phyloP scores from a whole-genome alignment of 2,888 invertebrate species.

The Macrosoma leucophasiata region DNA sequence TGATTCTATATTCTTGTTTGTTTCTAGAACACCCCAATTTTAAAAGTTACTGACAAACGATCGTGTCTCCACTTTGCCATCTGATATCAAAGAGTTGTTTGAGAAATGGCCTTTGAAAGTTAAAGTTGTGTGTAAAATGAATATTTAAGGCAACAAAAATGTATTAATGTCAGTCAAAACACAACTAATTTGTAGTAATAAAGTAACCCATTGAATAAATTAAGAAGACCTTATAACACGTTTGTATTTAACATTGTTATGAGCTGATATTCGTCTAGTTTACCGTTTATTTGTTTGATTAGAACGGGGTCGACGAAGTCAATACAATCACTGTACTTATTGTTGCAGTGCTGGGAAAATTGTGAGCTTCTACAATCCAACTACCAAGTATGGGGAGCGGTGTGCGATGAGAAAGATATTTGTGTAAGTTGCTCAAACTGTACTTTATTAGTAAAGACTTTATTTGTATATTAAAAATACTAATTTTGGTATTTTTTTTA shows the following conservation, averaged over 20 bases:
- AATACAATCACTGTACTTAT: slow-evolving; percentile 33
- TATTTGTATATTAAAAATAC: not conserved
- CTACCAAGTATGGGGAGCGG: slow-evolving; percentile 82
- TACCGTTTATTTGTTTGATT: slow-evolving; percentile 14
- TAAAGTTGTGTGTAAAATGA: slow-evolving; percentile 30
- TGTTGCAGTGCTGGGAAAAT: slow-evolving; percentile 86
- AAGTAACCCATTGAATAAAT: slow-evolving; percentile 16
- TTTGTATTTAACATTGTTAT: too few species aligned
- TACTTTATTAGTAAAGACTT: not conserved
- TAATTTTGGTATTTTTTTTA: slow-evolving; percentile 36
- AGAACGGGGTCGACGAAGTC: slow-evolving; percentile 11
- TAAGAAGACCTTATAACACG: slow-evolving; percentile 10
- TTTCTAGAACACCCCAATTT: slow-evolving; percentile 37
- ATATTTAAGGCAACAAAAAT: slow-evolving; percentile 25
- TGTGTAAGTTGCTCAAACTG: slow-evolving; percentile 79
- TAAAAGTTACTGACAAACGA: slow-evolving; percentile 43
- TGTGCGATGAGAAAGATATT: slow-evolving; percentile 82
- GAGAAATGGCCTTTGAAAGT: slow-evolving; percentile 38
- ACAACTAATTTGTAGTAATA: slow-evolving; percentile 15
- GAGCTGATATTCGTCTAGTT: slow-evolving; percentile 10
- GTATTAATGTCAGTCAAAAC: slow-evolving; percentile 15
- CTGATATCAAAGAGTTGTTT: slow-evolving; percentile 43
- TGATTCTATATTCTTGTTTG: slow-evolving; percentile 22
- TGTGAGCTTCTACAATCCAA: slow-evolving; percentile 83
- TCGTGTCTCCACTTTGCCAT: slow-evolving; percentile 36